Evolutionary conservation across 1,140 invertebrate species (phyloP).

Genomic region (Leptonema lineaticorne): DNA sequence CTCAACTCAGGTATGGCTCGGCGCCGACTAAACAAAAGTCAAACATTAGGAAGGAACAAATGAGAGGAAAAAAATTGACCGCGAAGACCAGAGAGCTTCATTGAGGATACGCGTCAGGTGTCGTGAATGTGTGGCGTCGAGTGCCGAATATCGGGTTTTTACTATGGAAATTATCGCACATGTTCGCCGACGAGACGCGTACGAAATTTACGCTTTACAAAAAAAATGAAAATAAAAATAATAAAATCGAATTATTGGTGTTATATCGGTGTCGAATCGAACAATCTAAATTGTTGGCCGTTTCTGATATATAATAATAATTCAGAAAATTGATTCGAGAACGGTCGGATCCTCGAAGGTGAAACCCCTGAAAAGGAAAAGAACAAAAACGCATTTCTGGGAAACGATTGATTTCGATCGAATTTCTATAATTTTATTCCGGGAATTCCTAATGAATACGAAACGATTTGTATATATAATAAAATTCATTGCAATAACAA

Average conservation of each 20-base stretch:
- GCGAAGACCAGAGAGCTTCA: conserved; percentile 51
- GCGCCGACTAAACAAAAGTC: conserved; percentile 58
- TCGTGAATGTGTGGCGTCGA: neutral
- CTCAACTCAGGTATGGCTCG: conserved; percentile 56
- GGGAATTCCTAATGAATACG: conserved; percentile 13
- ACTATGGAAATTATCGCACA: too few relatives aligned
- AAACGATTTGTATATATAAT: too few relatives aligned
- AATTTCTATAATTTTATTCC: conserved; percentile 1
- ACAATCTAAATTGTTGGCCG: too few relatives aligned
- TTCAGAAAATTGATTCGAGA: neutral
- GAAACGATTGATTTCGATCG: conserved; percentile 4
- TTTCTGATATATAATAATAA: too few relatives aligned
- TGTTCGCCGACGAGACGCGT: too few relatives aligned
- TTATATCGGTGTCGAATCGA: too few relatives aligned
- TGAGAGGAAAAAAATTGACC: conserved; percentile 57
- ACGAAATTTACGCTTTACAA: too few relatives aligned
- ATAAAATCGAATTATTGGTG: too few relatives aligned
- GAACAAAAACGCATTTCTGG: conserved; percentile 18
- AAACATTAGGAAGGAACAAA: conserved; percentile 59
- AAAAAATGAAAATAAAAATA: too few relatives aligned
- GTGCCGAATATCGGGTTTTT: neutral
- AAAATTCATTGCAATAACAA: too few relatives aligned
- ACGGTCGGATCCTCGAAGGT: too few relatives aligned
- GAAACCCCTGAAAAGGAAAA: conserved; percentile 21
- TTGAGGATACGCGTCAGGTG: conserved; percentile 50